Conservation (phyloP, 2,888 invertebrate species). For the Acleris literana region DNA sequence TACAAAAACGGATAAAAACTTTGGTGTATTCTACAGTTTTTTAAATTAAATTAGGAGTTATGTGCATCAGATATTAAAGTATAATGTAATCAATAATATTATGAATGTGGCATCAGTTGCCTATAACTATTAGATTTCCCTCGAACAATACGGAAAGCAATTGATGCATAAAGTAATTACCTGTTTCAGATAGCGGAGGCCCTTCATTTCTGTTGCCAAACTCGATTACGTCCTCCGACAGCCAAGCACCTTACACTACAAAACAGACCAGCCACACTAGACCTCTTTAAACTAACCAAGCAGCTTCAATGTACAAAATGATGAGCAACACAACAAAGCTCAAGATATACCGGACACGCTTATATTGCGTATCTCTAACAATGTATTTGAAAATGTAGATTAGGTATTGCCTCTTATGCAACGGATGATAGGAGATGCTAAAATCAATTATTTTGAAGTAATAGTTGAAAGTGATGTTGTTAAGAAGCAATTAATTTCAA, state of each 20-base stretch:
- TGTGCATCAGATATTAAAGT: no score
- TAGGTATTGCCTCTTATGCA: constrained; percentile 72
- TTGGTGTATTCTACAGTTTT: no score
- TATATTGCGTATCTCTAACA: constrained; percentile 58
- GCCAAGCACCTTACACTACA: constrained; percentile 58
- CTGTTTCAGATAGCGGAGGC: constrained; percentile 70
- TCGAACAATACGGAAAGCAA: constrained; percentile 57
- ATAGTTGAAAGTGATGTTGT: constrained; percentile 71
- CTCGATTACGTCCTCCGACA: constrained; percentile 75
- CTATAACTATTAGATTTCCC: constrained; percentile 41
- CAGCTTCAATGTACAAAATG: constrained; percentile 45
- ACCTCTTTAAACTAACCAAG: constrained; percentile 17
- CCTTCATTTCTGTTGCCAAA: constrained; percentile 76
- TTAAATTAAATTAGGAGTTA: no score
- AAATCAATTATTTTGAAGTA: constrained; percentile 72
- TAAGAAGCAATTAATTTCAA: constrained; percentile 58
- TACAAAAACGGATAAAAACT: no score
- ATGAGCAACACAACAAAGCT: constrained; percentile 48
- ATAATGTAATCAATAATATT: no score
- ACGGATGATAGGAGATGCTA: constrained; percentile 57
- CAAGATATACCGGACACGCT: constrained; percentile 53
- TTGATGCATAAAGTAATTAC: constrained; percentile 75
- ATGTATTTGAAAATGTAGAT: constrained; percentile 78
- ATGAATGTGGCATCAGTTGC: not conserved
- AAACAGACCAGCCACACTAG: constrained; percentile 46